Evolutionary conservation across 2,797 vertebrate genomes (phyloP).

Genomic region (Anguilla marmorata): DNA sequence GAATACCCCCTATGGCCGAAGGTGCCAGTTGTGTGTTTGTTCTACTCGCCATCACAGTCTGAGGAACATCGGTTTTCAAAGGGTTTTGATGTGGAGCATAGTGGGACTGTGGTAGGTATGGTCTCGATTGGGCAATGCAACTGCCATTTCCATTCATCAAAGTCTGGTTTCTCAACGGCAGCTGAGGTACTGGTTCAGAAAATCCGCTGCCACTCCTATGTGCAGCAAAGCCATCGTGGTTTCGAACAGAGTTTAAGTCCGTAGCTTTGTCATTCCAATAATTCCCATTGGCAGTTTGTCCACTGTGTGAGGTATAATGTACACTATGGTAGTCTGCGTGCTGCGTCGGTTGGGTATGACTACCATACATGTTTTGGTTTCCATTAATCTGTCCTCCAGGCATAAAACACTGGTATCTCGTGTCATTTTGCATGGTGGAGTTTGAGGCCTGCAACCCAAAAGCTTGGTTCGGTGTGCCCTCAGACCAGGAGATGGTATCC

Average conservation of each 20-base stretch:
- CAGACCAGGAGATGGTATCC: not conserved
- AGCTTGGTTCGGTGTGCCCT: not conserved
- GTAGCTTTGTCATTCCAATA: not conserved
- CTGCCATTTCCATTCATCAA: not conserved
- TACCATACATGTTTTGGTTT: not conserved
- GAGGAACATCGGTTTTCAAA: not conserved
- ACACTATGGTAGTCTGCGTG: not conserved
- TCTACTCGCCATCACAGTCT: not conserved
- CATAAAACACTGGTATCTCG: not conserved
- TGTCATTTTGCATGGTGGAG: not conserved
- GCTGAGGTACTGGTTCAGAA: not conserved
- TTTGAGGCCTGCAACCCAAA: not conserved
- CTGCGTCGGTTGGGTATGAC: not conserved
- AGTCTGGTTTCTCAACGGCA: not conserved
- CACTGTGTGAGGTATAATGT: not conserved
- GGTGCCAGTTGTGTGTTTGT: not conserved
- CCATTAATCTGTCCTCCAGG: not conserved
- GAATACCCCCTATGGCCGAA: not conserved
- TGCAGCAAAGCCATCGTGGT: not conserved
- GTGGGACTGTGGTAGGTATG: not conserved
- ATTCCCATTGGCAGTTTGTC: slow-evolving; percentile 9
- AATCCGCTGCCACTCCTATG: not conserved
- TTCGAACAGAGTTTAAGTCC: not conserved
- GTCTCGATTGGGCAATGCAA: not conserved
- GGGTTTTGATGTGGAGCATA: not conserved